Evolutionary conservation across 2,113 vertebrate species (phyloP).

Genomic region (Callipepla californica): DNA sequence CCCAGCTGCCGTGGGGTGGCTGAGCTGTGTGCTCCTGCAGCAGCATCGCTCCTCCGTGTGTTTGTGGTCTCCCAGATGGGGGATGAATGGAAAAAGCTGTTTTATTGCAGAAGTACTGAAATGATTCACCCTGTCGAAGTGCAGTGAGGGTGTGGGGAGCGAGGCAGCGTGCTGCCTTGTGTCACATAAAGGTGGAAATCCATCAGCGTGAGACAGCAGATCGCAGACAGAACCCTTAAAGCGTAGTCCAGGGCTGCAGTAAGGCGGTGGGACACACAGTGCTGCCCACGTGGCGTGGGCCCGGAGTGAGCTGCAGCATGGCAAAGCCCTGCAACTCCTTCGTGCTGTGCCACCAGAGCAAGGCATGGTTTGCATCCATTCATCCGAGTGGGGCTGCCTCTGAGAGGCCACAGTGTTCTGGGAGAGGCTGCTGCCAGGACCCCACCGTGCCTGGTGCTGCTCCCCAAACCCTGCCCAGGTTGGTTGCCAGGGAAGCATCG

Average conservation of each 20-base stretch:
- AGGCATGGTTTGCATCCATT: neutral
- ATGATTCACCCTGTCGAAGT: too few species aligned
- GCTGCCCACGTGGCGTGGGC: neutral
- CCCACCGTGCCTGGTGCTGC: neutral
- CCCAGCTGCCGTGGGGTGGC: fast-evolving
- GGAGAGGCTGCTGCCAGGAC: neutral
- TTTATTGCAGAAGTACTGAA: neutral
- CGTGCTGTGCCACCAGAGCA: too few species aligned
- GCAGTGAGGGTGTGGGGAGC: neutral
- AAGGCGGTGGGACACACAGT: fast-evolving
- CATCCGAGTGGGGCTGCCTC: fast-evolving
- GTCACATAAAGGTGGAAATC: neutral
- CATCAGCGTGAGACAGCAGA: fast-evolving
- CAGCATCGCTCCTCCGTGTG: fast-evolving
- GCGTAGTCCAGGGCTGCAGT: neutral
- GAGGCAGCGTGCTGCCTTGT: neutral
- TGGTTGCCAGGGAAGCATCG: neutral
- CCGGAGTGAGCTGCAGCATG: fast-evolving
- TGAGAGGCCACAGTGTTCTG: fast-evolving
- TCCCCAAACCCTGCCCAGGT: neutral
- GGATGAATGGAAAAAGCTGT: neutral
- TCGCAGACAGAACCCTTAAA: too few species aligned
- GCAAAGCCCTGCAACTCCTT: neutral
- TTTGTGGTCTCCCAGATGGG: fast-evolving
- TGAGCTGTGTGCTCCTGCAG: fast-evolving